Percentiles rank a stretch among this genome's conserved stretches.
Conservation (phyloP, 2,113 vertebrate genomes). For the Chroicocephalus ridibundus region DNA sequence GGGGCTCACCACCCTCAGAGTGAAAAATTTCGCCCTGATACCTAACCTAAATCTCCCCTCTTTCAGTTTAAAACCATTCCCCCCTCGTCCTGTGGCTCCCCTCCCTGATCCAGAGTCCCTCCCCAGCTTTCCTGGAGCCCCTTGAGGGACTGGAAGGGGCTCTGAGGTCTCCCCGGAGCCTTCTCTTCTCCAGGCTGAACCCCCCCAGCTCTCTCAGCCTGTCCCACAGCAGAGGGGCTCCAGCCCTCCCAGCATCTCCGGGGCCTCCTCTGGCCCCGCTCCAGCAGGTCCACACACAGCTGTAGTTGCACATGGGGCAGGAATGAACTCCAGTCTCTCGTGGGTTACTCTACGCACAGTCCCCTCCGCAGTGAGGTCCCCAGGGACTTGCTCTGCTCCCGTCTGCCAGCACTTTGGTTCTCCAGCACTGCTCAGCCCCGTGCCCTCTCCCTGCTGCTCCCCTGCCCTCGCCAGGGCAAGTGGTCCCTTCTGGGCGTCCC, state of each 20-base stretch:
- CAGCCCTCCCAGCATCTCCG: not conserved
- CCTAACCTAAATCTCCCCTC: too few species aligned
- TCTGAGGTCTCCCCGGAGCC: not conserved
- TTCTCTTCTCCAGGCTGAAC: not conserved
- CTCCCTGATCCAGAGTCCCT: not conserved
- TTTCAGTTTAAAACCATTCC: not conserved
- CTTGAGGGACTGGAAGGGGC: not conserved
- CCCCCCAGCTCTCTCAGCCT: not conserved
- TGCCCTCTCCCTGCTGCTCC: not conserved
- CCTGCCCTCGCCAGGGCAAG: not conserved
- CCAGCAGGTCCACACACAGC: not conserved
- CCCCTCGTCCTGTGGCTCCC: not conserved
- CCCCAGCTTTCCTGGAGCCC: not conserved
- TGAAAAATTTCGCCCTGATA: too few species aligned
- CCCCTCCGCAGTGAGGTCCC: not conserved
- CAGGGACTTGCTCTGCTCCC: not conserved
- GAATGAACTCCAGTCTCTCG: not conserved
- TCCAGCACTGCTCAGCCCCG: rapidly evolving
- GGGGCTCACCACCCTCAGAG: not conserved
- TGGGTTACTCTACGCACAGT: not conserved
- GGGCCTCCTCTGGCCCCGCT: not conserved
- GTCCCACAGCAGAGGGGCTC: not conserved
- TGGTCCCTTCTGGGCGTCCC: not conserved
- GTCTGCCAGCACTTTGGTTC: rapidly evolving
- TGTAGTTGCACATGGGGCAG: rapidly evolving